Percentiles rank a stretch among this genome's conserved stretches.
Conservation (phyloP, 2,888 invertebrate species). For the Saturnia japonica region DNA sequence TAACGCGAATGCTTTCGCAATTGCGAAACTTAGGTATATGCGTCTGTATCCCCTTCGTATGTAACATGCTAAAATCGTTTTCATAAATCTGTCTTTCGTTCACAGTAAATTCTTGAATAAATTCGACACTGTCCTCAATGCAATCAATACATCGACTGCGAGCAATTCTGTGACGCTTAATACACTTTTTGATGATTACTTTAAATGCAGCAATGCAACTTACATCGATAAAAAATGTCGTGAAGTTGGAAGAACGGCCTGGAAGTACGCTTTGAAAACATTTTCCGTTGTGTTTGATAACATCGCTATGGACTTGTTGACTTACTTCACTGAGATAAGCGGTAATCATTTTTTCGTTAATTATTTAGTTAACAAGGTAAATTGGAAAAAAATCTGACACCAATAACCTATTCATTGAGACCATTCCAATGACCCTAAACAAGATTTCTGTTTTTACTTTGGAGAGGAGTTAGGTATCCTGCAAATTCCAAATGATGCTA, state of each 20-base stretch:
- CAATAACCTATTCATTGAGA: too few relatives aligned
- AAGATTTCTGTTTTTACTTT: too few relatives aligned
- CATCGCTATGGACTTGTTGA: slow-evolving; percentile 54
- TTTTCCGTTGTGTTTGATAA: slow-evolving; percentile 56
- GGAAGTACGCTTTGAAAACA: slow-evolving; percentile 55
- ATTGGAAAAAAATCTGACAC: too few relatives aligned
- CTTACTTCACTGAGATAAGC: slow-evolving; percentile 65
- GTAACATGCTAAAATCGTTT: too few relatives aligned
- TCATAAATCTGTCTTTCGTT: slow-evolving; percentile 20
- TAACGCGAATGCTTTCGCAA: too few relatives aligned
- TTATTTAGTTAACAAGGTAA: background rate
- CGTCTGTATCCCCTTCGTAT: too few relatives aligned
- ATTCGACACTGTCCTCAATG: slow-evolving; percentile 59
- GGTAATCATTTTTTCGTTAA: slow-evolving; percentile 41
- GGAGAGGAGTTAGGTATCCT: too few relatives aligned
- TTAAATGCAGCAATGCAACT: slow-evolving; percentile 43
- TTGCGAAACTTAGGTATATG: too few relatives aligned
- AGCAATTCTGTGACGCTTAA: slow-evolving; percentile 43
- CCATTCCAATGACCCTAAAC: too few relatives aligned
- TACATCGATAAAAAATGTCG: slow-evolving; percentile 46
- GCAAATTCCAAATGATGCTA: too few relatives aligned
- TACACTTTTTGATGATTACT: slow-evolving; percentile 52
- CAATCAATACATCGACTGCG: slow-evolving; percentile 43
- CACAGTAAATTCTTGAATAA: slow-evolving; percentile 62
- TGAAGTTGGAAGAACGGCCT: slow-evolving; percentile 47